Conservation (phyloP, 2,797 vertebrate species). For the Crypturellus tataupa region DNA sequence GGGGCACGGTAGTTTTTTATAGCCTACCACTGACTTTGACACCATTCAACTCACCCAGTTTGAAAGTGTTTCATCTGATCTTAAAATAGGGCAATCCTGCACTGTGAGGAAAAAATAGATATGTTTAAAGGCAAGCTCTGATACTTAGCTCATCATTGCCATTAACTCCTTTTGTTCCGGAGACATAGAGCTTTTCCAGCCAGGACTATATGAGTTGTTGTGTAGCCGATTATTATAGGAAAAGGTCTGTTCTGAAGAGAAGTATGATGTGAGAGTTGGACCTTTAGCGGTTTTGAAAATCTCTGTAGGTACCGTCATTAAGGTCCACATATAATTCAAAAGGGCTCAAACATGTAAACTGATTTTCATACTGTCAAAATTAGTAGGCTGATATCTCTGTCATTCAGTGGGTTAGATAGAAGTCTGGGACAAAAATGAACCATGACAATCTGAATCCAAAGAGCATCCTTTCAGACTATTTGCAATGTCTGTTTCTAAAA, state of each 20-base stretch:
- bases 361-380: neutral
- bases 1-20: constrained; percentile 23
- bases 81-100: constrained; percentile 21
- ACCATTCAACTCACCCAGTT: neutral
- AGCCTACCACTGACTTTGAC: constrained; percentile 22
- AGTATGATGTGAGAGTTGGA: neutral
- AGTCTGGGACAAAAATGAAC: neutral
- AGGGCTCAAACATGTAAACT: neutral
- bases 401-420: neutral
- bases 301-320: neutral
- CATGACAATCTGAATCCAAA: neutral
- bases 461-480: constrained; percentile 32
- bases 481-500: constrained; percentile 52
- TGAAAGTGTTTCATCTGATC: constrained; percentile 19
- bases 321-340: neutral
- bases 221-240: neutral
- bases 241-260: neutral
- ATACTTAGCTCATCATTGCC: neutral
- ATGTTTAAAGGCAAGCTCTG: constrained; percentile 59
- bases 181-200: neutral
- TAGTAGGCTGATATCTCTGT: neutral
- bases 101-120: constrained; percentile 9
- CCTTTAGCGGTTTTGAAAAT: neutral
- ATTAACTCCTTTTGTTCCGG: neutral
- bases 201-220: neutral